phyloP scores from a whole-genome alignment of 2,888 invertebrate genomes.

The Parnassius mnemosyne region DNA sequence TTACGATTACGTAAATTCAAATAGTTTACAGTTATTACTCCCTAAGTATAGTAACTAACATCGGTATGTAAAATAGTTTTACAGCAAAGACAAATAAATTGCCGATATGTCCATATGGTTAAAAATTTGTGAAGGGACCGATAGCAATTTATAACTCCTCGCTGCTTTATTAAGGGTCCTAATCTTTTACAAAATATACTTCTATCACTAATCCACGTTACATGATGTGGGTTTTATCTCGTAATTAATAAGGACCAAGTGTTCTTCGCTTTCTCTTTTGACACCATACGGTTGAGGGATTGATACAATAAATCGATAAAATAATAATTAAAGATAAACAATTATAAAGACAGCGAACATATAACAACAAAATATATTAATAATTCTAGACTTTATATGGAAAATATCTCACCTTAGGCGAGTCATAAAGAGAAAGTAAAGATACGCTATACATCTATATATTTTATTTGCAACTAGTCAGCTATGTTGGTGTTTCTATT shows the following conservation, averaged over 20 bases:
- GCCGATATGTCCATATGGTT: constrained; percentile 32
- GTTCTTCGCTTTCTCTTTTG: constrained; percentile 39
- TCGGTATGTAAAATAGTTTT: constrained; percentile 76
- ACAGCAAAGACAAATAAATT: constrained; percentile 58
- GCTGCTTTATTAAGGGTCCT: constrained; percentile 45
- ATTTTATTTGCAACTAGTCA: constrained; percentile 68
- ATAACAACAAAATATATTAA: constrained; percentile 74
- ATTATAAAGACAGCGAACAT: constrained; percentile 65
- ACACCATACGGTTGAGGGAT: constrained; percentile 52
- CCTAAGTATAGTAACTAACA: constrained; percentile 72
- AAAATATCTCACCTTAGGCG: constrained; percentile 53
- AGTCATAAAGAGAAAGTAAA: constrained; percentile 48
- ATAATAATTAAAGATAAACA: constrained; percentile 55
- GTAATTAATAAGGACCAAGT: constrained; percentile 46
- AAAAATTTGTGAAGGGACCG: constrained; percentile 27
- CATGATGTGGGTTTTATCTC: constrained; percentile 43
- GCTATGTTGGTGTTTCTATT: constrained; percentile 79
- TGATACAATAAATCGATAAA: constrained; percentile 46
- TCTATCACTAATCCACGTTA: constrained; percentile 36
- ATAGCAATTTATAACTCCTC: constrained; percentile 49
- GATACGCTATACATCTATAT: constrained; percentile 55
- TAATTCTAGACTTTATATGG: constrained; percentile 62
- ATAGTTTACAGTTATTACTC: constrained; percentile 58
- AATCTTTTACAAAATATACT: constrained; percentile 52
- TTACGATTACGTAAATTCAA: constrained; percentile 64